Evolutionary conservation across 1,140 invertebrate species (phyloP), one percentile per base, ranked within the genome.

Genomic region (Nilaparvata lugens): DNA sequence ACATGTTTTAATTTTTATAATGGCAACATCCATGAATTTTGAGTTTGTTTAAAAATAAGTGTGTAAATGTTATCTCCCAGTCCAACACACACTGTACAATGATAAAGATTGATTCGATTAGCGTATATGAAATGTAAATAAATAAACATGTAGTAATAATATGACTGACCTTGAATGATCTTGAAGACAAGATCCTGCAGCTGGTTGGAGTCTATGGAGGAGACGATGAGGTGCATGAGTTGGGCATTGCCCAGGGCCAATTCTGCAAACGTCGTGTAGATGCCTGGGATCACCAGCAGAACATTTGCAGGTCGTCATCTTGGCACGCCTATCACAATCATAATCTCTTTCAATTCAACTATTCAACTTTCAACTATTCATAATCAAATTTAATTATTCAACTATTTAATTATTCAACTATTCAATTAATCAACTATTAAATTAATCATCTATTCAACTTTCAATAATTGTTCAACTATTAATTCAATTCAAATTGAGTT

Each of bases 211-310:
- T 97, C 94, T 54, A 96, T 83, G 55, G 88, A 87, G 0, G 91
- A 89, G 3, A 97, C 86, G 64, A 96, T 87, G 62, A 94, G 80
- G 69, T 91, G 84, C 63, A 97, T 73, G 51, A 97, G 77, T 65
- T 91, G 86, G 58, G 86, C 82, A 73, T 95, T 92, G 62, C 93
- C 93, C 54, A 93, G 79, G 9, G 88, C 83, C 67, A 91, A 84
- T 64, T 86, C 85, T 69, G 91, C 87, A 74, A 95, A 97, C 74
- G 91, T 89, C 71, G 84, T 85, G 71, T 93, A 97, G 51, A 97
- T 81, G 70, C 95, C 91, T 45, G 93, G 91, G 72, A 96, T 82
- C 53, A 98, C 81, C 87, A 97, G 67, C 91, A 88, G 69, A 96
- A 84, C 68, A 95, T 79, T 66, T 85, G 81, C 23, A 91, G 83